A percentile compares a stretch with the other conserved stretches of the same genome.
phyloP scores from a whole-genome alignment of 2,797 vertebrate species.

The Acanthis flammea region DNA sequence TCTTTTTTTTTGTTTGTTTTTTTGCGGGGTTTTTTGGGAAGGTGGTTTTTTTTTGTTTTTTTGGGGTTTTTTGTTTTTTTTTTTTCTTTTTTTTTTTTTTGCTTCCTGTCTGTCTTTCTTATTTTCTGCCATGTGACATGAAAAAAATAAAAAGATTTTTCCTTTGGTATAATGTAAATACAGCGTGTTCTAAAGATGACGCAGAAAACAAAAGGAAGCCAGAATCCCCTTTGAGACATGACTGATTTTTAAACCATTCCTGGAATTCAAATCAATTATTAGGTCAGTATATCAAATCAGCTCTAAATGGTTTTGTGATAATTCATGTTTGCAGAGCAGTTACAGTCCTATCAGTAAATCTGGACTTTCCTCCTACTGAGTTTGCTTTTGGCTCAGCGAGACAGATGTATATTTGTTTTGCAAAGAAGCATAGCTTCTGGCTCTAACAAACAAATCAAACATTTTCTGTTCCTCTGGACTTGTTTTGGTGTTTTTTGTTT shows the following conservation, averaged over 20 bases:
- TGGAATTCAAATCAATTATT: background rate
- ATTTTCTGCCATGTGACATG: background rate
- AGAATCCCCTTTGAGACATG: background rate
- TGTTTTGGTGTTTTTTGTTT: background rate
- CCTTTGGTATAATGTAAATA: background rate
- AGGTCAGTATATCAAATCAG: background rate
- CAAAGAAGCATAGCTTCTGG: background rate
- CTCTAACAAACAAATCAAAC: background rate
- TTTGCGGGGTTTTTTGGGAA: no score
- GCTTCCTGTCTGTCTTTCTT: fast-evolving
- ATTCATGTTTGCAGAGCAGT: background rate
- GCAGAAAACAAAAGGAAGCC: background rate
- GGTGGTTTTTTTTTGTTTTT: background rate
- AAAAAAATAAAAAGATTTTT: background rate
- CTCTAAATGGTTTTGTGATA: background rate
- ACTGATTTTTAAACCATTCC: background rate
- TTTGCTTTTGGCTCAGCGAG: background rate
- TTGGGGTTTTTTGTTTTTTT: no score
- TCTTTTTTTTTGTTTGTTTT: background rate
- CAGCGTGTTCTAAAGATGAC: background rate
- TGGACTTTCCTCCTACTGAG: background rate
- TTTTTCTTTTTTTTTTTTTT: no score
- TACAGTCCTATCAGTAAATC: background rate
- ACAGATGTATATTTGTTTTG: background rate
- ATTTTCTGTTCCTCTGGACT: background rate